Evolutionary conservation across 2,113 vertebrate species (phyloP), one percentile per base, ranked within the genome.

Genomic region (Bombycilla garrulus): DNA sequence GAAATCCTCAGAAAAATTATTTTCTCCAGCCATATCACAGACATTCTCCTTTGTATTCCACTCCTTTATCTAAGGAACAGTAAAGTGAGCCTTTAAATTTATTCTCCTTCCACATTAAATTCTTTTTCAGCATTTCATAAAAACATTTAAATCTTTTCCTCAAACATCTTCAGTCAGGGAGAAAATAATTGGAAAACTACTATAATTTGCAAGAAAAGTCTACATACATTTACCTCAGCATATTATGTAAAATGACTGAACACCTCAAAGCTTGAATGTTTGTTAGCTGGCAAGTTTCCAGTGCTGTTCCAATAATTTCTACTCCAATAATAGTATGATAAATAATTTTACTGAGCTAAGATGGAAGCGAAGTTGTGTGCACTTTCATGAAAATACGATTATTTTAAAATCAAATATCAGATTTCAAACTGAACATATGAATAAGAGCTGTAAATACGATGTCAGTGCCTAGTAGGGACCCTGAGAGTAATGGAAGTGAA

Each of bases 301-400:
- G 56, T 9, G 10, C 50, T 64, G n/a, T 53, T 92, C 45, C 53
- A 89, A 74, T 54, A 86, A 91, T 62, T 91, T 71, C 29, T 83
- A 36, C 50, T 92, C 50, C 42, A 74, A 70, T 62, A 96, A 76
- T 13, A 65, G 45, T 22, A 69, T 24, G 91, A 85, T 57, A 95
- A 92, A 87, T 91, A 82, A 78, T 85, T 92, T 81, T 67, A 76
- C 58, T 64, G 47, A 78, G 29, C 35, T 84, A 93, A 92, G 73
- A 76, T 85, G 54, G 54, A 82, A 72, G 36, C 29, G n/a, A 82
- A 92, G 69, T 71, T 92, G 60, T 66, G 64, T 77, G 57, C 12
- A 62, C 36, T 84, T 91, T 35, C 56, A 86, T 38, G 38, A 77
- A 91, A 96, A 92, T 70, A 73, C 16, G 1, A 81, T 76, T 79